phyloP scores from a whole-genome alignment of 2,113 vertebrate genomes.

The Calidris pygmaea region DNA sequence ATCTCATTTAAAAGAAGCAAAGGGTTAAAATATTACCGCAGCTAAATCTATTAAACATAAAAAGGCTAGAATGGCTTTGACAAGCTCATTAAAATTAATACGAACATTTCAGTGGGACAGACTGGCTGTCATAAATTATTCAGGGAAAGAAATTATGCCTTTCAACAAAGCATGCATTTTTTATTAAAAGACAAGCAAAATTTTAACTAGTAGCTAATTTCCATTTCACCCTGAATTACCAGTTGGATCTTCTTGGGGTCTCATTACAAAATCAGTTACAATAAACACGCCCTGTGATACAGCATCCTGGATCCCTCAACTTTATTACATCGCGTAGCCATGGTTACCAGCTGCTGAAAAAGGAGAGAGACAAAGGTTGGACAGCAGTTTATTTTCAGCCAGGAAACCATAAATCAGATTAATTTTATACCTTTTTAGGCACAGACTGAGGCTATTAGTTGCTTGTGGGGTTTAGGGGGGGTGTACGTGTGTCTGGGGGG shows the following conservation, averaged over 20 bases:
- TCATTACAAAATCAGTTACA: neutral
- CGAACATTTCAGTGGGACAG: slow-evolving; percentile 14
- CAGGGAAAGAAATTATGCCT: slow-evolving; percentile 27
- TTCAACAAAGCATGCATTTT: slow-evolving; percentile 5
- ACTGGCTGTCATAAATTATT: slow-evolving; percentile 46
- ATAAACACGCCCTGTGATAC: slow-evolving; percentile 16
- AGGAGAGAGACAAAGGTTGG: slow-evolving; percentile 17
- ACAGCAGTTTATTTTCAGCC: slow-evolving; percentile 16
- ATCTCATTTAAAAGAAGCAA: neutral
- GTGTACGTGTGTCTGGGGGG: fast-evolving
- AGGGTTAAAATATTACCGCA: neutral
- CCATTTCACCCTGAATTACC: neutral
- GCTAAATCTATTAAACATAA: neutral
- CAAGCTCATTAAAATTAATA: slow-evolving; percentile 60
- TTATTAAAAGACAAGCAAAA: slow-evolving; percentile 31
- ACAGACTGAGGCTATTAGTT: neutral
- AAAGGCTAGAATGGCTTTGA: slow-evolving; percentile 13
- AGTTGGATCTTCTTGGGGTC: neutral
- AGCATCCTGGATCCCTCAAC: neutral
- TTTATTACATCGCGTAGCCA: slow-evolving; percentile 25
- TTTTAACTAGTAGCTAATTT: slow-evolving; percentile 51
- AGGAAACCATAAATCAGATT: slow-evolving; percentile 25
- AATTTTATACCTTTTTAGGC: neutral
- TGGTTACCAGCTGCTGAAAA: slow-evolving; percentile 23
- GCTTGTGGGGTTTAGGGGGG: neutral